Evolutionary conservation across 2,797 vertebrate genomes (phyloP), one percentile per base, ranked within the genome.

Genomic region (Macropodus opercularis): DNA sequence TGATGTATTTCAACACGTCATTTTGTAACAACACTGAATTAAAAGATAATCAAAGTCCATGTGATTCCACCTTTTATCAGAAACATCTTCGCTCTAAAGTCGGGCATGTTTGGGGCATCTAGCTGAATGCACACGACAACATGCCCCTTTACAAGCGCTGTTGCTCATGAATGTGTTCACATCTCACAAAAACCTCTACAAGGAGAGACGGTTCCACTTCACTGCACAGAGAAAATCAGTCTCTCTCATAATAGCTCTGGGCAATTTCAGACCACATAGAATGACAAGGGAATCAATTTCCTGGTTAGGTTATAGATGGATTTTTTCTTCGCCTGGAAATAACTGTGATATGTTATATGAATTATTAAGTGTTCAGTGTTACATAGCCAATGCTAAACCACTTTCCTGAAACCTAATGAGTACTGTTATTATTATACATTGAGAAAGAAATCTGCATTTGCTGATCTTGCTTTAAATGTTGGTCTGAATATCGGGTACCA

Each of bases 201-300:
- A 73, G 67, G 51, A 81, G 67, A 72, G 71, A 74, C 51, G 38
- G 79, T 90, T 90, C 85, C 77, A 57, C 72, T 85, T 72, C 60
- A 61, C 49, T 75, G 87, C 80, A 75, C 83, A 79, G 59, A 85
- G 71, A 88, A 82, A 88, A 84, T 86, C 80, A 83, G 72, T 87
- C 77, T 84, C 72, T 69, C 79, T 79, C 72, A 81, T 89, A 88
- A 89, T 85, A 75, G 84, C 86, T 88, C 75, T 64, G 81, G 85
- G 89, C 87, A 89, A 91, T 90, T 90, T 89, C 89, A 90, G 90
- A 89, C 90, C 89, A 86, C 89, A 89, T 83, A 63, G 87, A 86
- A 87, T 82, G 79, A 88, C 87, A 86, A 90, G 86, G 83, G 90
- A 92, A 91, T 90, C 90, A 88, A 89, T 92, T 89, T 75, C 83